Evolutionary conservation across 2,888 invertebrate species (phyloP), one percentile per base, ranked within the genome.

Genomic region (Crioceris asparagi): DNA sequence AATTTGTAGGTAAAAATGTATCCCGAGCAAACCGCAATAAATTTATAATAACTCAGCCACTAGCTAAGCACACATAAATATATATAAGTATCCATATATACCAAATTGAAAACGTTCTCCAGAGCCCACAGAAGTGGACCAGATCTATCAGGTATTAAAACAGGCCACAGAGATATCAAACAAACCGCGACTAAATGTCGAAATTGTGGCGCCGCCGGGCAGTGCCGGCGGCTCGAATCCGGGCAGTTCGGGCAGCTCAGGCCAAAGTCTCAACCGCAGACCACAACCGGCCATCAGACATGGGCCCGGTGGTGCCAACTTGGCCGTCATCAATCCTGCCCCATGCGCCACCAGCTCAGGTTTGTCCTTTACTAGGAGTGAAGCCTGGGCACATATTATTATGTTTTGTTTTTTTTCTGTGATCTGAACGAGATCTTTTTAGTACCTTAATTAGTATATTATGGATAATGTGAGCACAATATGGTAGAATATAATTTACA

Each of bases 101-200:
- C n/a, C n/a, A n/a, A n/a, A n/a, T n/a, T n/a, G n/a, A n/a, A n/a
- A n/a, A n/a, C n/a, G n/a, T 35, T 36, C 17, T 41, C 11, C 37
- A 46, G 46, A 47, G 25, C 36, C 40, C 11, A 62, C 72, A 57
- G 82, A 87, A 74, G 55, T 88, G 74, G 90, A 91, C 75, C 82
- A 83, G 70, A 87, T 86, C 68, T 91, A 91, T 73, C 88, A 88
- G 74, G 88, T 90, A 66, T 77, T 91, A 74, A 90, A 90, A 75
- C 86, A 90, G 67, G 90, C 90, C 61, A 87, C 86, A 64, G 88
- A 90, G 75, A 83, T 88, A 61, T 74, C 78, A 57, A 75, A 73
- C 63, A 64, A 61, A 55, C 57, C 59, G 37, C 55, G 60, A 33
- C 54, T 56, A 36, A 56, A 51, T 46, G 50, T 59, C 34, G 60